These are phyloP conservation scores for Cantharis lateralis DNA, from an alignment of 2,888 invertebrate species.

Conservation along the genomic window DNA sequence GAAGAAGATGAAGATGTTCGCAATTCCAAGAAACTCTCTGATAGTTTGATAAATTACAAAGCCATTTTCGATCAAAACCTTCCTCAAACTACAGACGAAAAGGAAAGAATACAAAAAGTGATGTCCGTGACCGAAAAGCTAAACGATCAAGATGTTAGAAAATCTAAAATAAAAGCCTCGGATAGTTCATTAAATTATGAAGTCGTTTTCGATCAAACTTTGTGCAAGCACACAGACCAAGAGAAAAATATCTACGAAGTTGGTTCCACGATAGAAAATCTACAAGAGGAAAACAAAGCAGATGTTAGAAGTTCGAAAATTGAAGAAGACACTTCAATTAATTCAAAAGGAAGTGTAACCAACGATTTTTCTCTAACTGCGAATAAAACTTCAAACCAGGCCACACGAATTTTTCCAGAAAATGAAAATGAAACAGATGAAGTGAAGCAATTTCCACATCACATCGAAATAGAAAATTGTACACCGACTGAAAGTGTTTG, in stretches of 20 bases:
- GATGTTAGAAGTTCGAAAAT: background rate
- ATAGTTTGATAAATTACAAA: background rate
- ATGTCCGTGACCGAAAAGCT: background rate
- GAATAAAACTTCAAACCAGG: background rate
- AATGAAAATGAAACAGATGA: background rate
- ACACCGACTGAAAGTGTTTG: background rate
- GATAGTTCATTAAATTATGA: no score
- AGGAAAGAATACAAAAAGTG: background rate
- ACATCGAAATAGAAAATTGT: background rate
- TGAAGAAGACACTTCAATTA: background rate
- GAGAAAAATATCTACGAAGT: background rate
- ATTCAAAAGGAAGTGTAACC: background rate
- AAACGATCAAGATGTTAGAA: background rate
- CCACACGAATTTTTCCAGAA: background rate
- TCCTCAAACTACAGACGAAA: background rate
- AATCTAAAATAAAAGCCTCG: background rate
- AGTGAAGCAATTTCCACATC: background rate
- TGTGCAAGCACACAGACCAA: background rate
- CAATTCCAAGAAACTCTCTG: background rate
- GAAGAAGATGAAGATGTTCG: background rate
- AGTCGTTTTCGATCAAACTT: background rate
- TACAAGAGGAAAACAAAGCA: background rate
- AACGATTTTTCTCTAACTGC: background rate
- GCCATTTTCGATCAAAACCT: background rate
- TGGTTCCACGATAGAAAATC: background rate